Percentiles rank a stretch among this genome's conserved stretches.
Evolutionary conservation across 1,140 invertebrate species (phyloP).

Genomic region (Hermetia illucens): DNA sequence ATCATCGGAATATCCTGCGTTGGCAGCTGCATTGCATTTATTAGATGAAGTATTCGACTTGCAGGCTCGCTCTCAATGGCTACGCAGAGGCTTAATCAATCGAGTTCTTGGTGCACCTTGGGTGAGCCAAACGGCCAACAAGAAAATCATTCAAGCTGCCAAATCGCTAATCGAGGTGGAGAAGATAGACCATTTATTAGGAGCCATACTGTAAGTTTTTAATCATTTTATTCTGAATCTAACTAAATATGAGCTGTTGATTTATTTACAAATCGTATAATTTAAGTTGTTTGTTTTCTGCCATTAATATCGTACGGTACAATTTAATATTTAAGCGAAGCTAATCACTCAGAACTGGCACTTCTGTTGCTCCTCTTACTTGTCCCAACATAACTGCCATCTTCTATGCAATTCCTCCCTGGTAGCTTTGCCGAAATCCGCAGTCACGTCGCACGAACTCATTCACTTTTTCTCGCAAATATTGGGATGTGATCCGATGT

Average conservation of each 20-base stretch:
- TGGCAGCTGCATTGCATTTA: slow-evolving; percentile 48
- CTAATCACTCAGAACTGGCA: not conserved
- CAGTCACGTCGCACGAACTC: too few species aligned
- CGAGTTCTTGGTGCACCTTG: slow-evolving; percentile 5
- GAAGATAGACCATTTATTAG: slow-evolving; percentile 3
- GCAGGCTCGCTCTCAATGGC: slow-evolving; percentile 76
- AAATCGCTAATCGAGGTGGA: slow-evolving; percentile 5
- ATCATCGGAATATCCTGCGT: slow-evolving; percentile 5
- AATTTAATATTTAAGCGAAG: too few species aligned
- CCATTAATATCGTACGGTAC: too few species aligned
- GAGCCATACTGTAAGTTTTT: slow-evolving; percentile 2
- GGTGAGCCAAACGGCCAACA: slow-evolving; percentile 6
- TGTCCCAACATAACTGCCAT: too few species aligned
- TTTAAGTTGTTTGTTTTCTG: too few species aligned
- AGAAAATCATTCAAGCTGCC: slow-evolving; percentile 4
- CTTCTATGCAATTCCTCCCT: too few species aligned
- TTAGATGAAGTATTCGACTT: slow-evolving; percentile 90
- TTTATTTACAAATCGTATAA: too few species aligned
- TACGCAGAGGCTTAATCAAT: slow-evolving; percentile 38
- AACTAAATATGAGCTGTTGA: not conserved
- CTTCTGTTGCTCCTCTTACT: slow-evolving; percentile 2
- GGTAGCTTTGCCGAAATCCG: too few species aligned
- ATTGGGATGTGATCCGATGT: too few species aligned
- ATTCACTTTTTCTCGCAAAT: too few species aligned
- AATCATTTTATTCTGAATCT: not conserved